These are phyloP conservation scores for Nomia melanderi DNA, from an alignment of 1,140 invertebrate species.

Conservation along the genomic window DNA sequence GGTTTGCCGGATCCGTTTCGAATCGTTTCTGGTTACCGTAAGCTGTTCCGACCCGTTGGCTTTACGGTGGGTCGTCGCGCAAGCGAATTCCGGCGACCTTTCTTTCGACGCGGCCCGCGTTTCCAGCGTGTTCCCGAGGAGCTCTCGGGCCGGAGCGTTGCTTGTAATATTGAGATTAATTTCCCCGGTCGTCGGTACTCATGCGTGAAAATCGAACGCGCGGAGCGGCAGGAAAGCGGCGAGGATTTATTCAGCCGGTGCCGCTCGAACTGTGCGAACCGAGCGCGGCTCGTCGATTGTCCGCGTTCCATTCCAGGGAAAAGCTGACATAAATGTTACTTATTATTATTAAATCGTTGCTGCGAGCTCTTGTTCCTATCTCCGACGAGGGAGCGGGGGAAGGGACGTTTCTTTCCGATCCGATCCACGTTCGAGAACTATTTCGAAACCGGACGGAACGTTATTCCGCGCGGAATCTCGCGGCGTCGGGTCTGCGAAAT, in stretches of 20 bases:
- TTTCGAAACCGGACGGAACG: too few species aligned
- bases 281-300: not conserved
- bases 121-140: not conserved
- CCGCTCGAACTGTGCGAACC: not conserved
- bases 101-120: not conserved
- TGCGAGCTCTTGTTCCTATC: too few species aligned
- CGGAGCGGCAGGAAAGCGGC: not conserved
- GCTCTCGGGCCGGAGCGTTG: not conserved
- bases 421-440: too few species aligned
- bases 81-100: not conserved
- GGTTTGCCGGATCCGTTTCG: conserved; percentile 7
- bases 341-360: too few species aligned
- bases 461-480: too few species aligned
- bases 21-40: conserved; percentile 5
- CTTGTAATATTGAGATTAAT: conserved; percentile 18
- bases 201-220: conserved; percentile 8
- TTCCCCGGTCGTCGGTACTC: not conserved
- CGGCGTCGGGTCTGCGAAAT: too few species aligned
- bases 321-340: not conserved
- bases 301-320: not conserved
- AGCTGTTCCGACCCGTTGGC: conserved; percentile 19
- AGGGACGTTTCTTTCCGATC: too few species aligned
- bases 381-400: too few species aligned
- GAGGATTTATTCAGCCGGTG: not conserved
- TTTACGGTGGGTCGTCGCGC: not conserved